These are phyloP conservation scores for Sesamia nonagrioides DNA, from an alignment of 1,140 invertebrate species.

Conservation along the genomic window DNA sequence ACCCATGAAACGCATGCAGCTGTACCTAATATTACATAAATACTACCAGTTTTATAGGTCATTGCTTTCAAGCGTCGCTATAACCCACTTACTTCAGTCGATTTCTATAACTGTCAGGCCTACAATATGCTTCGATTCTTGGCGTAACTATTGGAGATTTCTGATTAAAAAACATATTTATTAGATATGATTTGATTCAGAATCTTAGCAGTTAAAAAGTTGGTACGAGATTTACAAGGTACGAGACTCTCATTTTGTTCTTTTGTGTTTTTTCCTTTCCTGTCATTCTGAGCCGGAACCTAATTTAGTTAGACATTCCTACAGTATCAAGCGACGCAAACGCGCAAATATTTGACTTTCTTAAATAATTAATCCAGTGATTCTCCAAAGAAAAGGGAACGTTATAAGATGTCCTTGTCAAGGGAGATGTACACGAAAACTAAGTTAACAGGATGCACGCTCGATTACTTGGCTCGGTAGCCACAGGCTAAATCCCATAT, in stretches of 20 bases:
- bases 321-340: background rate
- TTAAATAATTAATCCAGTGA: conserved; percentile 11
- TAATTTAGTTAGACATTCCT: background rate
- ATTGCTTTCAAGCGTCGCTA: conserved; percentile 23
- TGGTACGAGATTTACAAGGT: too few species aligned
- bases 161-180: background rate
- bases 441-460: conserved; percentile 41
- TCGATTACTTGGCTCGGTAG: conserved; percentile 42
- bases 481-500: conserved; percentile 39
- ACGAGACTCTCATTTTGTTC: too few species aligned
- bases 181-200: background rate
- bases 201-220: too few species aligned
- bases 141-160: background rate
- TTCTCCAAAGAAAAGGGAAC: conserved; percentile 20
- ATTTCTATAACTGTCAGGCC: conserved; percentile 17
- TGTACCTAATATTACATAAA: conserved; percentile 30
- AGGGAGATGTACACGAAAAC: conserved; percentile 28
- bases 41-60: conserved; percentile 37
- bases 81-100: conserved; percentile 27
- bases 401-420: conserved; percentile 5
- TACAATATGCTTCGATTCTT: background rate
- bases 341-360: background rate
- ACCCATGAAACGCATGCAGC: conserved; percentile 32
- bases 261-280: too few species aligned
- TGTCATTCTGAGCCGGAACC: background rate